Evolutionary conservation across 2,888 invertebrate species (phyloP), one percentile per base, ranked within the genome.

Genomic region (Venustoraphidia nigricollis): DNA sequence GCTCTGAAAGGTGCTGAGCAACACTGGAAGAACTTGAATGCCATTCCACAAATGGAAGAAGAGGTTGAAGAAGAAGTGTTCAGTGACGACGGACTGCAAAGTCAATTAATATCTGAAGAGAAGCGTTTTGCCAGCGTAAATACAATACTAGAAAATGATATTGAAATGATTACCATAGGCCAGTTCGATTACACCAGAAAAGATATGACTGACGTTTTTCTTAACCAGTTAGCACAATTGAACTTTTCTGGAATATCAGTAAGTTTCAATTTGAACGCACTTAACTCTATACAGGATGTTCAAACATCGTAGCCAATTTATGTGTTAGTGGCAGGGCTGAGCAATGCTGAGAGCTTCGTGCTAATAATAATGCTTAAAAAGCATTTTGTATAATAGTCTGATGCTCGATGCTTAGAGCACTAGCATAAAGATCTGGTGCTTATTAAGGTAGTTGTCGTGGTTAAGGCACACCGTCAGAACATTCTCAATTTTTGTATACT

Each of bases 241-340:
- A 79, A 79, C 57, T 93, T 92, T 65, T 68, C 81, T 50, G 92
- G 92, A 14, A 81, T 92, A 46, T 92, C 92, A 68, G 92, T 92
- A 67, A 81, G 81, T 75, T 39, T 45, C 27, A 27, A 27, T 27
- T 27, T 27, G 3, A 6, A 6, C 27, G 27, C 6, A 27, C 27
- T 27, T 27, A 27, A 27, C 6, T 27, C 27, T 27, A 27, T 27
- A 27, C 27, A 27, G 27, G 27, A 6, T 27, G 27, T 27, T 27
- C 1, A 27, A 27, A 27, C 3, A 27, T 27, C 27, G 6, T 27
- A 1, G 27, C 27, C 27, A 27, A 6, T 27, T 27, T 27, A n/a
- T n/a, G n/a, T n/a, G n/a, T n/a, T n/a, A n/a, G n/a, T n/a, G n/a
- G n/a, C n/a, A n/a, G n/a, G n/a, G n/a, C n/a, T n/a, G n/a, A n/a